Base-by-base conservation (phyloP, 2,797 vertebrate species). In the Cygnus olor region DNA sequence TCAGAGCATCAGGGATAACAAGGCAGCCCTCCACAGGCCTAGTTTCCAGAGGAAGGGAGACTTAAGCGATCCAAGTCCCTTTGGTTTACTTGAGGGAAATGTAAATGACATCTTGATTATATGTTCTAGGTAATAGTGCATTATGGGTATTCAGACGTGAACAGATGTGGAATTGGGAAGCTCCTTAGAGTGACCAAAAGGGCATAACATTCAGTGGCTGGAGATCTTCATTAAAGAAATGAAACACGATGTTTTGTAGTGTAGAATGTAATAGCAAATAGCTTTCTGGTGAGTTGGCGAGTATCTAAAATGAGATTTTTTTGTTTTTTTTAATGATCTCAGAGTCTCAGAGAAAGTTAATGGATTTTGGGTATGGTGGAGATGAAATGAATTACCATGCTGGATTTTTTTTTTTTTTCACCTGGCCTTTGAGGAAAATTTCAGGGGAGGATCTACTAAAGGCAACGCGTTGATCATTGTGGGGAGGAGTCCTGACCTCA, bases 381-480 rank as follows among this genome's bases (percentile, higher is more conserved):
- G 36, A 42, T 54, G 4, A 49, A 6, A 24, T 86, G 14, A 36
- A 70, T 22, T 80, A 18, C 10, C 2, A 7, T 64, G 21, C 32
- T 77, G 25, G 1, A 1, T 47, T 3, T 14, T 14, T 24, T 49
- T 69, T 38, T 51, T 28, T 28, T 47, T 66, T 65, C 14, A 4
- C 44, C 27, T 44, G 24, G 40, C 34, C 36, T 76, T 71, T 40
- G 32, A 76, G 32, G 28, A 60, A 56, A 47, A n/a, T 42, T 60
- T 54, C 42, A 66, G 32, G 70, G 30, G 32, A 27, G 11, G 34
- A 56, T 49, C 65, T 74, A 49, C 65, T 74, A 54, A 61, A 84
- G n/a, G 58, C 32, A 60, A 9, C 7, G 56, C 5, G 1, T 10
- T 32, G 12, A 8, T 54, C 18, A 3, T 24, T 0, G 0, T 27